Base-by-base conservation (phyloP, 1,140 invertebrate species). In the Aphelinus atriplicis region DNA sequence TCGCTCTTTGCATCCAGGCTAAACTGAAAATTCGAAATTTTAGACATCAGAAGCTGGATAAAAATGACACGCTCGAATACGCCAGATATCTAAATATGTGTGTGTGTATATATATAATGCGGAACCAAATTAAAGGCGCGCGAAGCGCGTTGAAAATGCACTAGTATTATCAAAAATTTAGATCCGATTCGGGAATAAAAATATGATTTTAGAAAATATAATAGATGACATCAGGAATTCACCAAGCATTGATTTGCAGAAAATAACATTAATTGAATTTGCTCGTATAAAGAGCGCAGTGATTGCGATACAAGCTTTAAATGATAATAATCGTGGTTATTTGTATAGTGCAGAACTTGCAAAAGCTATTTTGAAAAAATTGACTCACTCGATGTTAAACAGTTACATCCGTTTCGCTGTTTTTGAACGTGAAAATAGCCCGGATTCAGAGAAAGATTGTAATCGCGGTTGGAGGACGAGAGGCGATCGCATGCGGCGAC, bases 261-360 rank as follows among this genome's bases (percentile, higher is more conserved):
- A 73, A 5, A 56, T 51, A 4, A n/a, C 56, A 10, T 56, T n/a
- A 56, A 10, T 56, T 56, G 26, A n/a, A 3, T 10, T 10, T 56
- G 55, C 62, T 6, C 65, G 56, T 7, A 7, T 73, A 2, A 56
- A 61, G 46, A 75, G 62, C 57, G 47, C 56, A 1, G 65, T 75
- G 0, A 50, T 57, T 1, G 58, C 73, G 7, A 68, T 75, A n/a
- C 10, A 68, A 51, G 43, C 65, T 1, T 3, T 75, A 1, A 62
- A 61, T 43, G 57, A 60, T 58, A 62, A 61, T 43, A 53, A 60
- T 58, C 6, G 26, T 6, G 65, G 73, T 3, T 75, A 75, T 51
- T 46, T 68, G 43, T 26, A 68, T 61, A 67, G n/a, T n/a, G 56
- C 58, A 43, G 57, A 60, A 4, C 50, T 69, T 9, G 42, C 26